A percentile compares a stretch with the other conserved stretches of the same genome.
These are phyloP conservation scores for Dendronephthya gigantea DNA, from an alignment of 64 coral and sea anemone genomes.

Conservation along the genomic window DNA sequence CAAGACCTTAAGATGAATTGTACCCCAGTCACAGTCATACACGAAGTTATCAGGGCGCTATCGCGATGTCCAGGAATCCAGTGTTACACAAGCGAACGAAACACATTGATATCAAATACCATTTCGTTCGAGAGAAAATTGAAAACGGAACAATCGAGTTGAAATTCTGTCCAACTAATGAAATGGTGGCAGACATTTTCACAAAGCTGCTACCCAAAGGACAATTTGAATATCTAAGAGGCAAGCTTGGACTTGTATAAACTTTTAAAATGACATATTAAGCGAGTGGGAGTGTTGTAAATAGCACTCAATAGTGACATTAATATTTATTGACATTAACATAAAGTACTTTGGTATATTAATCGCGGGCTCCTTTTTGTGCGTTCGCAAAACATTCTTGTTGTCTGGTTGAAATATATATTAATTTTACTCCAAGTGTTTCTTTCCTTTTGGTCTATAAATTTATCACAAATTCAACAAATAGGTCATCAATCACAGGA, in stretches of 20 bases:
- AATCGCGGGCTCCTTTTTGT: too few species aligned
- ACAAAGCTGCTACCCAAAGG: background rate
- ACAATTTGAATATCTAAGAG: background rate
- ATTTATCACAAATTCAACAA: too few species aligned
- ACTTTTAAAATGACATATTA: background rate
- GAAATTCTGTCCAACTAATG: background rate
- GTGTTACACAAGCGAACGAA: background rate
- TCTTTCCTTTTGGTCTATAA: too few species aligned
- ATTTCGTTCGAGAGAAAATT: background rate
- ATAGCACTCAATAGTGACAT: background rate
- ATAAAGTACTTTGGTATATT: too few species aligned
- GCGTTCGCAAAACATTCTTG: too few species aligned
- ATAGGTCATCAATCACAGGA: background rate
- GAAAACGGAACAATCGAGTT: background rate
- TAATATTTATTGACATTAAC: too few species aligned
- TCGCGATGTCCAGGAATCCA: conserved; percentile 1
- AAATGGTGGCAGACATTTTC: background rate
- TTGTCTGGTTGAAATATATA: too few species aligned
- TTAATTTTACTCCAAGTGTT: too few species aligned
- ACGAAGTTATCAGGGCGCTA: background rate
- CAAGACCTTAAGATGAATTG: background rate
- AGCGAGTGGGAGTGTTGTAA: background rate
- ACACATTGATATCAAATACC: background rate
- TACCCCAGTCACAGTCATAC: background rate
- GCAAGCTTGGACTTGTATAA: background rate